These are phyloP conservation scores for Anhinga rufa DNA, from an alignment of 2,113 vertebrate species.

Conservation along the genomic window DNA sequence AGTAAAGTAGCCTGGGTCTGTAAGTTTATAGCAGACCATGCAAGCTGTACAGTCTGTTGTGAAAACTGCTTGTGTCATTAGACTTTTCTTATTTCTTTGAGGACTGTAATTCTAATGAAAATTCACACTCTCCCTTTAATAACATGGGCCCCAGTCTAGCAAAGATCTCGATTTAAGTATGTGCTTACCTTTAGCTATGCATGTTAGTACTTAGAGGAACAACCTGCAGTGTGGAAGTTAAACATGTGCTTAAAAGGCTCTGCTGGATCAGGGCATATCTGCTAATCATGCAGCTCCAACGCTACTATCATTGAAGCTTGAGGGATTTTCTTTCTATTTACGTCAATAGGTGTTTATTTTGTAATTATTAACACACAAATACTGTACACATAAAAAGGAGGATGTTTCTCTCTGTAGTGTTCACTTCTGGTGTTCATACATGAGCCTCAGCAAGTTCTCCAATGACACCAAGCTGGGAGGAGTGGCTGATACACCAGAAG, in stretches of 20 bases:
- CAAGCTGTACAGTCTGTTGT: background rate
- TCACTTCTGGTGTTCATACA: background rate
- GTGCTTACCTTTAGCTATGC: background rate
- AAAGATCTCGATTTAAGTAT: background rate
- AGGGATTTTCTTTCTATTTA: background rate
- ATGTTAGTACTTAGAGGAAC: background rate
- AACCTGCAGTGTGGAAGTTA: background rate
- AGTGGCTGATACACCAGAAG: too few species aligned
- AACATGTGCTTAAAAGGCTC: background rate
- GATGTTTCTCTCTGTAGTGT: background rate
- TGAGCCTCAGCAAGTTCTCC: too few species aligned
- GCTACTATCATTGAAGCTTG: background rate
- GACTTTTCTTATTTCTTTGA: background rate
- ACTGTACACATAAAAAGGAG: background rate
- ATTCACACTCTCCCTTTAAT: background rate
- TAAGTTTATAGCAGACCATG: background rate
- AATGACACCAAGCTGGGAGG: too few species aligned
- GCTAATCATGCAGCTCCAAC: background rate
- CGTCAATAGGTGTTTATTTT: accelerated
- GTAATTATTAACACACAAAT: background rate
- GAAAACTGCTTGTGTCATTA: background rate
- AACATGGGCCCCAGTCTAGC: background rate
- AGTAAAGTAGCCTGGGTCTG: background rate
- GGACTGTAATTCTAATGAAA: background rate
- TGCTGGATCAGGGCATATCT: background rate